Evolutionary conservation across 2,113 vertebrate species (phyloP).

Genomic region (Dermatemys mawii): DNA sequence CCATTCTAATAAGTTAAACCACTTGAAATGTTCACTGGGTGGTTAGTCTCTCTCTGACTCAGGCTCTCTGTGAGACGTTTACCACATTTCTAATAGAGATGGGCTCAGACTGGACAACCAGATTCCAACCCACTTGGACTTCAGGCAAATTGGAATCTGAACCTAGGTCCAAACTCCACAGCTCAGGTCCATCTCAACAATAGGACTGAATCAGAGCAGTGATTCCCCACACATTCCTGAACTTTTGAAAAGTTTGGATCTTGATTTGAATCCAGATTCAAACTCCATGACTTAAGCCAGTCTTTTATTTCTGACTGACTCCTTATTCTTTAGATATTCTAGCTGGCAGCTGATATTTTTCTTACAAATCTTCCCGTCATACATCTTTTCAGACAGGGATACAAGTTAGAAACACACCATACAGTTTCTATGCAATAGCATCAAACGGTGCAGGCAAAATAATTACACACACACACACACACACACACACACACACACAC

Average conservation of each 20-base stretch:
- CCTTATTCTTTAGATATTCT: background rate
- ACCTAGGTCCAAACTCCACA: background rate
- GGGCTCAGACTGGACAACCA: background rate
- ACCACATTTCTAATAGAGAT: background rate
- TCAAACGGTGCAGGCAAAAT: background rate
- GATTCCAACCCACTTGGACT: background rate
- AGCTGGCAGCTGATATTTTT: background rate
- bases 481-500: background rate
- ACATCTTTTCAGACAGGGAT: background rate
- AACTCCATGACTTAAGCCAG: background rate
- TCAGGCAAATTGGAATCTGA: background rate
- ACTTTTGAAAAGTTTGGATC: background rate
- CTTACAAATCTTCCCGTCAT: background rate
- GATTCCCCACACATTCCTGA: background rate
- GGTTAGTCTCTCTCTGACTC: background rate
- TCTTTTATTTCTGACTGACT: background rate
- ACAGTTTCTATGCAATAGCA: background rate
- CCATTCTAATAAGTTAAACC: constrained; percentile 47
- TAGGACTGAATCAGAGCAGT: background rate
- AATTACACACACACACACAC: background rate
- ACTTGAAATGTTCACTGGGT: background rate
- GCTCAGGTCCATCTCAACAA: background rate
- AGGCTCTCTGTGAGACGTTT: background rate
- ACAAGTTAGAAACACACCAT: background rate
- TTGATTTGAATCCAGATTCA: background rate